Base-by-base conservation (phyloP, 2,113 vertebrate species). In the Pseudopodoces humilis region DNA sequence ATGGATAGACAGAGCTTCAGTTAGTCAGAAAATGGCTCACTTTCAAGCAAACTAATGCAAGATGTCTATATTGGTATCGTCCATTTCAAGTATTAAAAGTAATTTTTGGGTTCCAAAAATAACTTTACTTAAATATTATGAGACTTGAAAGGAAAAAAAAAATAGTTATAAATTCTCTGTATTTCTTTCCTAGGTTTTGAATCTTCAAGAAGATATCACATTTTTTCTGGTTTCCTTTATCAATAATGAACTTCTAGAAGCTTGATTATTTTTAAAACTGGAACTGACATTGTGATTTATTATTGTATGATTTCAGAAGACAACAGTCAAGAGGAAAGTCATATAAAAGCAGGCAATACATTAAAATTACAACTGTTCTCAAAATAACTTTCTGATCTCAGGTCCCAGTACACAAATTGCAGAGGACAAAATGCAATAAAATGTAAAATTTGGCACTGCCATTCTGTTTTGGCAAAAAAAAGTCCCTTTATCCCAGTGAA, bases 11-110 rank as follows among this genome's bases (percentile, higher is more conserved):
- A 92, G 84, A 90, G 37, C 75, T 81, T 93, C 79, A 83, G 70
- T 85, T 83, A 94, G 75, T 88, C 78, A 88, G 68, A 96, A 94
- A 92, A 95, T 81, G 85, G 85, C 88, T 96, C 71, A 41, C 76
- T 94, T 92, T 90, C 93, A 96, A 92, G 90, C 75, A 88, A 87
- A 92, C 33, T 35, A 70, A 67, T 46, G 59, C 90, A 95, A 94
- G 68, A 88, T 75, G 79, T 94, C 86, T 75, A 10, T 43, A 83
- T 72, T 46, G 41, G 35, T 80, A 56, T 63, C 88, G 69, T 41
- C 71, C 28, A 49, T 77, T 94, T 83, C 52, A 78, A 86, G 35
- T 77, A 90, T 59, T 88, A 83, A 83, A 94, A 76, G 35, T 72
- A 44, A 62, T 27, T 35, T 52, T 3, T 46, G 35, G n/a, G 17